Percentiles rank a stretch among this genome's conserved stretches.
Evolutionary conservation across 1,140 invertebrate species (phyloP).

Genomic region (Leptinotarsa lineolata): DNA sequence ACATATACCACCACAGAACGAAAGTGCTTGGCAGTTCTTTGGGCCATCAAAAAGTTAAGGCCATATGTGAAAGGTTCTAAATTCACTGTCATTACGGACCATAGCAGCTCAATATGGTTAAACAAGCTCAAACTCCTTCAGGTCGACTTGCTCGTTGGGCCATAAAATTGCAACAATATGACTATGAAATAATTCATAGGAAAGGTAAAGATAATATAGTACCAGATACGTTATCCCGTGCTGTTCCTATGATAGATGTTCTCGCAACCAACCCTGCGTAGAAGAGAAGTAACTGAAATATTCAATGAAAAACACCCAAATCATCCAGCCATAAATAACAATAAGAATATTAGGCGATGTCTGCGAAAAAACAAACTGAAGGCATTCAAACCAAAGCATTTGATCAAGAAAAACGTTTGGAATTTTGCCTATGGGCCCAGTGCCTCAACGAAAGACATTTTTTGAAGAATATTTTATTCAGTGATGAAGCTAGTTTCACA

Average conservation of each 20-base stretch:
- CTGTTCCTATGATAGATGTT: slow-evolving; percentile 5
- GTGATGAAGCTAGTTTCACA: too few species aligned
- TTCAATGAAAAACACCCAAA: too few species aligned
- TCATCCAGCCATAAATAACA: too few species aligned
- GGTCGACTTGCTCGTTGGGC: slow-evolving; percentile 57
- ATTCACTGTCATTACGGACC: slow-evolving; percentile 59
- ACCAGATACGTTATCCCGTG: slow-evolving; percentile 19
- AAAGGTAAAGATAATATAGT: slow-evolving; percentile 26
- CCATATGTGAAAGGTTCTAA: slow-evolving; percentile 54
- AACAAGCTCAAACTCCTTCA: slow-evolving; percentile 53
- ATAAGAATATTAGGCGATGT: too few species aligned
- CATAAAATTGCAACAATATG: background rate
- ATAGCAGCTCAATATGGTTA: slow-evolving; percentile 57
- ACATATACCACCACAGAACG: slow-evolving; percentile 57
- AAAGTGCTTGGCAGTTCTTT: slow-evolving; percentile 58
- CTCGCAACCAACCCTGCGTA: background rate
- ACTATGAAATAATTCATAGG: slow-evolving; percentile 9
- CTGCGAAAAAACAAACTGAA: too few species aligned
- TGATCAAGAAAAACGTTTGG: too few species aligned
- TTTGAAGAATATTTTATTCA: too few species aligned
- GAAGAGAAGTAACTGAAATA: too few species aligned
- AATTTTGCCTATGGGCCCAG: too few species aligned
- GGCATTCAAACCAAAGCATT: too few species aligned
- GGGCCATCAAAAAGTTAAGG: slow-evolving; percentile 54
- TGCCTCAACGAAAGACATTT: too few species aligned